Percentiles rank a stretch among this genome's conserved stretches.
These are phyloP conservation scores for Melieria picta DNA, from an alignment of 2,888 invertebrate species.

Conservation along the genomic window DNA sequence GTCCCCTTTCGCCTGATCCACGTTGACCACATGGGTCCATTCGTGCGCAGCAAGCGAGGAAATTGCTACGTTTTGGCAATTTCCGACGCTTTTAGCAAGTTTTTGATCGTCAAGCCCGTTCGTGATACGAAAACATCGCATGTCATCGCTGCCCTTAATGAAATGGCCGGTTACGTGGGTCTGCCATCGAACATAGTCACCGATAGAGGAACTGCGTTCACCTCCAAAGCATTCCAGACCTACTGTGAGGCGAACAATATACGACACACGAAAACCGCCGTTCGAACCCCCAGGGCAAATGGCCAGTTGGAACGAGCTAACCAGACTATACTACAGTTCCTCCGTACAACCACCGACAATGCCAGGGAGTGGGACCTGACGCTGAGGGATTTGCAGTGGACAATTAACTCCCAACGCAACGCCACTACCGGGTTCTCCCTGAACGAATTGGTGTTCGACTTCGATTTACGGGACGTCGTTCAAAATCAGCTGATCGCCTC, in stretches of 20 bases:
- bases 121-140: conserved; percentile 36
- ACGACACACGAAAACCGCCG: conserved; percentile 45
- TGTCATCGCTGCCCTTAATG: conserved; percentile 41
- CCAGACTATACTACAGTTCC: conserved; percentile 25
- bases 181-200: conserved; percentile 34
- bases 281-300: conserved; percentile 44
- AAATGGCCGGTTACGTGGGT: conserved; percentile 38
- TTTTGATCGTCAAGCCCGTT: conserved; percentile 37
- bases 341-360: conserved; percentile 24
- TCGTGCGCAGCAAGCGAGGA: conserved; percentile 16
- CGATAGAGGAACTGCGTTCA: conserved; percentile 50
- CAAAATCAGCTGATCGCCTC: conserved; percentile 9
- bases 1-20: conserved; percentile 42
- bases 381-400: conserved; percentile 27
- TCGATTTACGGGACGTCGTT: background rate
- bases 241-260: conserved; percentile 43
- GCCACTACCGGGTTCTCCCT: conserved; percentile 23
- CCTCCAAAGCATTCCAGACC: conserved; percentile 44
- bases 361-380: conserved; percentile 26
- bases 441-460: conserved; percentile 32
- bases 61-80: conserved; percentile 31
- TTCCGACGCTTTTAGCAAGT: conserved; percentile 42
- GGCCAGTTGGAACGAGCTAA: conserved; percentile 43
- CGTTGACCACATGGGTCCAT: conserved; percentile 42
- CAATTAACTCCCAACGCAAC: conserved; percentile 25